phyloP scores from a whole-genome alignment of 1,140 invertebrate genomes.

The Popillia japonica region DNA sequence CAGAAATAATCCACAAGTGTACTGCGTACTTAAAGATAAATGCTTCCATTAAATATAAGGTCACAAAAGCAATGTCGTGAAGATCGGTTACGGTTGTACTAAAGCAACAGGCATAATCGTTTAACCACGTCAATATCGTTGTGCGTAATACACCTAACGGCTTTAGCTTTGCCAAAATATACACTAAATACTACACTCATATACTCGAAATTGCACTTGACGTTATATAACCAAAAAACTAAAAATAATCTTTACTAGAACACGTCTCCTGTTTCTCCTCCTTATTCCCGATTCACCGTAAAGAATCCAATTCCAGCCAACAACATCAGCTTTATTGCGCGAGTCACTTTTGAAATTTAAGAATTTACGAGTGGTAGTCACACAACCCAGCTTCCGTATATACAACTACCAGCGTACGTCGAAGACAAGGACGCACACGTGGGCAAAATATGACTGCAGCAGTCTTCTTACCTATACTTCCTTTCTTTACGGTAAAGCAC shows the following conservation, averaged over 20 bases:
- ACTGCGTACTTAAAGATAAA: no score
- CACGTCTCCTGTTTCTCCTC: not conserved
- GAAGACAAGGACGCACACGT: not conserved
- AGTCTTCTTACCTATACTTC: not conserved
- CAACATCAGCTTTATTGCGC: conserved; percentile 22
- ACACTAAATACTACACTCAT: not conserved
- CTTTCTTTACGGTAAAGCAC: not conserved
- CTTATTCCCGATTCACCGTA: not conserved
- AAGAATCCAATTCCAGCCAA: not conserved
- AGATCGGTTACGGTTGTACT: no score
- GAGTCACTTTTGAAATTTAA: conserved; percentile 15
- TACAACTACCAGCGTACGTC: not conserved
- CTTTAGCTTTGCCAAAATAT: not conserved
- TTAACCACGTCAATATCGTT: no score
- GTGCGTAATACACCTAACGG: no score
- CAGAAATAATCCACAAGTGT: no score
- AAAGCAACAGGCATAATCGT: no score
- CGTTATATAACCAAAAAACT: no score
- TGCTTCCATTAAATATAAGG: no score
- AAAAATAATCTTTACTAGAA: not conserved
- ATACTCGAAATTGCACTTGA: no score
- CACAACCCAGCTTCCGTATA: not conserved
- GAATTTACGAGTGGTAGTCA: conserved; percentile 13
- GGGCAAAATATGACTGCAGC: conserved; percentile 19
- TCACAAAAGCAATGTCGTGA: no score